These are phyloP conservation scores for Diaperis boleti DNA, from an alignment of 2,888 invertebrate species.

Conservation along the genomic window DNA sequence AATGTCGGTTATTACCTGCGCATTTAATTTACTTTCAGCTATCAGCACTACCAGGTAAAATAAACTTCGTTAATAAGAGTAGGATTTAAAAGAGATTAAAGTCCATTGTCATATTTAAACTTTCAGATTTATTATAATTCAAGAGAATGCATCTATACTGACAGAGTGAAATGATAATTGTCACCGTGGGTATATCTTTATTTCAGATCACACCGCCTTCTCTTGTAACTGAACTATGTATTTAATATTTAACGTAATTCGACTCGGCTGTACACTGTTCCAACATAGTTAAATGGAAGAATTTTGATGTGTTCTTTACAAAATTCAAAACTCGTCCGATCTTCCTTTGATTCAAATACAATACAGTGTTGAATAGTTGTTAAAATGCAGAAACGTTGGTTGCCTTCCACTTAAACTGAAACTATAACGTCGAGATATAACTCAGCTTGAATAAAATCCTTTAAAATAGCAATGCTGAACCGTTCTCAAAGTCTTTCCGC, in stretches of 20 bases:
- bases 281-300: too few species aligned
- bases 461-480: slow-evolving; percentile 2
- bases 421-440: slow-evolving; percentile 7
- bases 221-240: background rate
- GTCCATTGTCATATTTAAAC: slow-evolving; percentile 23
- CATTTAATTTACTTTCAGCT: slow-evolving; percentile 7
- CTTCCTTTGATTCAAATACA: background rate
- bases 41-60: slow-evolving; percentile 15
- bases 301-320: too few species aligned
- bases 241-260: background rate
- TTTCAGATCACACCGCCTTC: background rate
- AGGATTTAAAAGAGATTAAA: slow-evolving; percentile 30
- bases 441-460: slow-evolving; percentile 7
- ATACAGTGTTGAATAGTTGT: slow-evolving; percentile 1
- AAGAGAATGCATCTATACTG: slow-evolving; percentile 1
- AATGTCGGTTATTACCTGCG: slow-evolving; percentile 12
- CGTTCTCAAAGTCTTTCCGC: slow-evolving; percentile 4
- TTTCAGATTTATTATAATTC: slow-evolving; percentile 13
- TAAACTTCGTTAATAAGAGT: slow-evolving; percentile 20
- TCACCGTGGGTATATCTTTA: background rate
- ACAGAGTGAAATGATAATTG: background rate
- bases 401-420: slow-evolving; percentile 7
- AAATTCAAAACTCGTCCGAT: background rate
- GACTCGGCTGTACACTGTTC: too few species aligned
- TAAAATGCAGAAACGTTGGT: slow-evolving; percentile 1